phyloP scores from a whole-genome alignment of 2,113 vertebrate genomes.

The Hyaena hyaena region DNA sequence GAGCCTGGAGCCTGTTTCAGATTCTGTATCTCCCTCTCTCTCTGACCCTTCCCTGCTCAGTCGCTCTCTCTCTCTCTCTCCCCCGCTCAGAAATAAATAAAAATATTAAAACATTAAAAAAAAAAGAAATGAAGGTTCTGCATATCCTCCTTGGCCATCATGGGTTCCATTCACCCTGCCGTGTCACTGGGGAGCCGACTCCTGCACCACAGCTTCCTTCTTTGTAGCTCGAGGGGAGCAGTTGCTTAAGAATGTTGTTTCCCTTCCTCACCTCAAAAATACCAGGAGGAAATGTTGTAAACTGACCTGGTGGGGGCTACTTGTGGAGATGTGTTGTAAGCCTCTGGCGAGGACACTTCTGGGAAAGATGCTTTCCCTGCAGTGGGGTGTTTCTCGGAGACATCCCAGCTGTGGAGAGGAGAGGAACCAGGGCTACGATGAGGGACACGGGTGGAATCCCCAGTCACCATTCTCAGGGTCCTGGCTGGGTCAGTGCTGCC shows the following conservation, averaged over 20 bases:
- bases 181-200: neutral
- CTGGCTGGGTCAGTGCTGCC: neutral
- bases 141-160: neutral
- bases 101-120: too few relatives aligned
- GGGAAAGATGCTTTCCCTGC: neutral
- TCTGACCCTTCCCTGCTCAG: too few relatives aligned
- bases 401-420: neutral
- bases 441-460: too few relatives aligned
- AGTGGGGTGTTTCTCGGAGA: neutral
- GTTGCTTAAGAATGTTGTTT: neutral
- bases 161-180: fast-evolving
- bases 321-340: neutral
- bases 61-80: too few relatives aligned
- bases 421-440: neutral
- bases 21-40: too few relatives aligned
- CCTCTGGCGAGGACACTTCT: neutral
- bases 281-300: constrained; percentile 36
- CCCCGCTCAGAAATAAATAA: too few relatives aligned
- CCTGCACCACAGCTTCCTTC: neutral
- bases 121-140: neutral
- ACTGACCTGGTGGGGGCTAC: fast-evolving
- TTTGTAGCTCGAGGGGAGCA: neutral
- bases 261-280: neutral
- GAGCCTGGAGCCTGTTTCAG: too few relatives aligned
- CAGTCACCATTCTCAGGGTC: neutral